Percentiles rank a stretch among this genome's conserved stretches.
Evolutionary conservation across 2,113 vertebrate genomes (phyloP).

Genomic region (Cyanistes caeruleus): DNA sequence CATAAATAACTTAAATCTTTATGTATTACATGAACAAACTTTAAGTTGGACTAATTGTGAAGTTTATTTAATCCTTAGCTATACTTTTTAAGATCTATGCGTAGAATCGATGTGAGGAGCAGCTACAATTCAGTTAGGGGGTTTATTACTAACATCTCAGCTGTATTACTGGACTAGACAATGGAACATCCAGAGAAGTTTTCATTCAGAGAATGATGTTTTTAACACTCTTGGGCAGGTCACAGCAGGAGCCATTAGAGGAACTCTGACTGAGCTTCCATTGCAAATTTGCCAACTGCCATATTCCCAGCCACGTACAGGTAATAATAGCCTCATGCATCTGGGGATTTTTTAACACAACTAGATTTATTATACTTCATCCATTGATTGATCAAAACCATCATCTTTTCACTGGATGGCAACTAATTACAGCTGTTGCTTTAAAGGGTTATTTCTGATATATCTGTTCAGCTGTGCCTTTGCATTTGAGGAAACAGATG

Average conservation of each 20-base stretch:
- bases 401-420: neutral
- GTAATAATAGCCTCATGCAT: neutral
- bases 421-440: neutral
- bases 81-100: neutral
- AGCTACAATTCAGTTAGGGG: neutral
- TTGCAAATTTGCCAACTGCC: neutral
- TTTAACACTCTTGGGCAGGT: neutral
- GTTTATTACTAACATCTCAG: neutral
- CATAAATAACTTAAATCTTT: neutral
- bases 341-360: neutral
- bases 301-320: neutral
- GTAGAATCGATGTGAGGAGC: neutral
- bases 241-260: neutral
- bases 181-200: neutral
- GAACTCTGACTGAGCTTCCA: neutral
- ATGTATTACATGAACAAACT: neutral
- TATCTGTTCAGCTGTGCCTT: neutral
- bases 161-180: neutral
- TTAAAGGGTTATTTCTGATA: neutral
- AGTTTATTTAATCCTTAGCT: neutral
- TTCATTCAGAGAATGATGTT: neutral
- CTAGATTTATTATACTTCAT: neutral
- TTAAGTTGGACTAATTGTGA: neutral
- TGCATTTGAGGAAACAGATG: neutral
- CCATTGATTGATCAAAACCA: neutral